phyloP scores from a whole-genome alignment of 37 sponge, comb jelly and placozoan genomes.

The Diacarnus erythraeanus region DNA sequence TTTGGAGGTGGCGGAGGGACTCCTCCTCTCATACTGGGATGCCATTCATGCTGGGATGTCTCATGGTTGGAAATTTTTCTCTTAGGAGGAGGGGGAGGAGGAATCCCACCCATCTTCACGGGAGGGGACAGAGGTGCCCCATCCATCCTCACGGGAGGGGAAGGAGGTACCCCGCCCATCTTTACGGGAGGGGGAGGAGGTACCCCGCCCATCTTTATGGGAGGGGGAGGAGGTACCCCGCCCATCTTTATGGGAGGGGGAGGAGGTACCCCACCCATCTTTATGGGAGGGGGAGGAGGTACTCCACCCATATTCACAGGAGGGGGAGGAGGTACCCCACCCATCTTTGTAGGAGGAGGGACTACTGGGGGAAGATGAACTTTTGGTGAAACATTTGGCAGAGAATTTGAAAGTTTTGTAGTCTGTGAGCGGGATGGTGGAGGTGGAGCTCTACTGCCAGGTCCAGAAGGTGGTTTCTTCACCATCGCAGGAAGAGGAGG shows the following conservation, averaged over 20 bases:
- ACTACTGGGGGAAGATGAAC: background rate
- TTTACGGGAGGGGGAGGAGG: background rate
- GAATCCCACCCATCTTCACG: background rate
- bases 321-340: background rate
- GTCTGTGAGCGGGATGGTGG: background rate
- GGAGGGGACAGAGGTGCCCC: slow-evolving; percentile 1
- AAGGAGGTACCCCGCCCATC: background rate
- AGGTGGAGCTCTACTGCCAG: background rate
- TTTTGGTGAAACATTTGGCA: background rate
- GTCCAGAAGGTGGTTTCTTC: background rate
- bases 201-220: background rate
- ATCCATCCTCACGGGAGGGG: background rate
- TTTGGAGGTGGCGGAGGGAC: slow-evolving; percentile 22
- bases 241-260: background rate
- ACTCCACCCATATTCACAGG: background rate
- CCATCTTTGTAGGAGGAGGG: background rate
- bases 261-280: background rate
- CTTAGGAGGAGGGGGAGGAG: slow-evolving; percentile 11
- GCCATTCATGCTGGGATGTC: too few relatives aligned
- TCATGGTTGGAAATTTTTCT: background rate
- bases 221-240: background rate
- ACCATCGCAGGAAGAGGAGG: slow-evolving; percentile 20
- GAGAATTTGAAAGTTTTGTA: background rate
- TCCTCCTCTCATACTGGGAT: background rate
- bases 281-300: background rate